phyloP scores from a whole-genome alignment of 2,888 invertebrate genomes.

The Beris chalybata region DNA sequence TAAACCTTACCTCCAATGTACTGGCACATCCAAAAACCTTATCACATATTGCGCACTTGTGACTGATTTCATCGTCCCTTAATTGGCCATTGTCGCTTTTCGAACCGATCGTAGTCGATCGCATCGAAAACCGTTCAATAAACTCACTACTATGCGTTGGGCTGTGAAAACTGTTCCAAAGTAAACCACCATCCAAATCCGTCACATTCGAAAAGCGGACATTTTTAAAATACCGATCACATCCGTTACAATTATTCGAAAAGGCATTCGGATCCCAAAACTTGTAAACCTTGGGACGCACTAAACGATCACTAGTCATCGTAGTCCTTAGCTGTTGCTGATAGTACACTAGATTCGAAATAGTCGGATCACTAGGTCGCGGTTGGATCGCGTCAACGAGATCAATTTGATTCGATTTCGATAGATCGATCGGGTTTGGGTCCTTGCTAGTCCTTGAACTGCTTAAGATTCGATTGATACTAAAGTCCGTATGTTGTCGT shows the following conservation, averaged over 20 bases:
- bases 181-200: not conserved
- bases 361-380: not conserved
- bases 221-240: constrained; percentile 42
- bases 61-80: constrained; percentile 51
- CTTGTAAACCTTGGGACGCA: constrained; percentile 37
- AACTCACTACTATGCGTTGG: constrained; percentile 39
- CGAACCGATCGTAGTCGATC: constrained; percentile 39
- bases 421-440: constrained; percentile 19
- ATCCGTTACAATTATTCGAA: constrained; percentile 38
- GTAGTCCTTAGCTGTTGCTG: constrained; percentile 37
- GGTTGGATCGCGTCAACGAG: not conserved
- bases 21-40: constrained; percentile 55
- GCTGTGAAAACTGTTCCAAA: not conserved
- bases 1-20: constrained; percentile 51
- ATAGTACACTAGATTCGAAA: not conserved
- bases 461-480: constrained; percentile 51
- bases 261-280: constrained; percentile 31
- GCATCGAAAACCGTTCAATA: constrained; percentile 40
- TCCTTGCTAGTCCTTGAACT: constrained; percentile 31
- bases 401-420: constrained; percentile 7
- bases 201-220: constrained; percentile 35
- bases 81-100: constrained; percentile 22
- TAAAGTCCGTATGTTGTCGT: constrained; percentile 52
- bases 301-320: constrained; percentile 26
- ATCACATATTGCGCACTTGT: constrained; percentile 54